Percentiles rank a stretch among this genome's conserved stretches.
These are phyloP conservation scores for Mesorhabditis spiculigera DNA, from an alignment of 2,888 invertebrate species.

Conservation along the genomic window DNA sequence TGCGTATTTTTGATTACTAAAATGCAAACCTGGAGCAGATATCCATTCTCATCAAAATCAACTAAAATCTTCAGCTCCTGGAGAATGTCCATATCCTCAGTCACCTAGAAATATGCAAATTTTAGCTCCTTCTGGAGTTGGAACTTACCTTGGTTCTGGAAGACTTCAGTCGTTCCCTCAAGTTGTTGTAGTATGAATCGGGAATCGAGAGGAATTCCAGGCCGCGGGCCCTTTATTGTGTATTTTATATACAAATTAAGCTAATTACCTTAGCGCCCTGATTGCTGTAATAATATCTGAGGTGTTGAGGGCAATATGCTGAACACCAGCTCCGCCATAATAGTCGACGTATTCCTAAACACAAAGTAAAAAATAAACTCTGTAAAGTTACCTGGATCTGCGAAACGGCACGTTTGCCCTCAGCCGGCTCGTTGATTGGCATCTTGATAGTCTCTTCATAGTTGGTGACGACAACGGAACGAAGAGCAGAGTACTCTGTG, in stretches of 20 bases:
- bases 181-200: slow-evolving; percentile 79
- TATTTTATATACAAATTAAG: neutral
- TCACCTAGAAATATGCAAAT: neutral
- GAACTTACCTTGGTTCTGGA: slow-evolving; percentile 7
- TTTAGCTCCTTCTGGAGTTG: neutral
- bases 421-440: slow-evolving; percentile 95
- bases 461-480: slow-evolving; percentile 95
- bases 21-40: slow-evolving; percentile 39
- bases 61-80: slow-evolving; percentile 43
- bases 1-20: neutral
- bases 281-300: slow-evolving; percentile 82
- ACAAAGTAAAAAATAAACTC: neutral
- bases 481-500: slow-evolving; percentile 88
- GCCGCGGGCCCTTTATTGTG: slow-evolving; percentile 66
- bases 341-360: slow-evolving; percentile 87
- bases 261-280: slow-evolving; percentile 64
- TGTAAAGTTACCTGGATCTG: slow-evolving; percentile 36
- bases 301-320: slow-evolving; percentile 92
- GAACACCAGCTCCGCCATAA: slow-evolving; percentile 87
- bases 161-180: slow-evolving; percentile 72
- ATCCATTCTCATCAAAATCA: slow-evolving; percentile 55
- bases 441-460: slow-evolving; percentile 91
- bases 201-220: slow-evolving; percentile 86
- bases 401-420: slow-evolving; percentile 64
- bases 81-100: slow-evolving; percentile 23